phyloP scores from a whole-genome alignment of 2,113 vertebrate species.

The Collichthys lucidus region DNA sequence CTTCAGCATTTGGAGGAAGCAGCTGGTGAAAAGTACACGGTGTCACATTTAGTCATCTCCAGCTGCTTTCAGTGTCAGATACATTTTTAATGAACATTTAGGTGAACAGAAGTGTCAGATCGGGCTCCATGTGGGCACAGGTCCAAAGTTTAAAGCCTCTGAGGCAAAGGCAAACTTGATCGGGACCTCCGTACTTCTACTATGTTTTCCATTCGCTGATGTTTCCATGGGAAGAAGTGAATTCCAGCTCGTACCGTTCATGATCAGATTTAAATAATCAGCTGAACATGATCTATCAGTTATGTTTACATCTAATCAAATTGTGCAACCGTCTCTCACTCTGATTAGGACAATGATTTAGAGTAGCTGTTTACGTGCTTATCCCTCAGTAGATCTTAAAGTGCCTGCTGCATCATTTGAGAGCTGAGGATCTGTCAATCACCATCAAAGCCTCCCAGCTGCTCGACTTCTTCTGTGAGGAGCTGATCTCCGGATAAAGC shows the following conservation, averaged over 20 bases:
- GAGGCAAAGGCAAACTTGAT: neutral
- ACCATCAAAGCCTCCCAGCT: slow-evolving; percentile 33
- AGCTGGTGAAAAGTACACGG: neutral
- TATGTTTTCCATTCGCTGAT: neutral
- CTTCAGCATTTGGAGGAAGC: neutral
- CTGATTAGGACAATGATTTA: slow-evolving; percentile 5
- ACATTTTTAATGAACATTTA: neutral
- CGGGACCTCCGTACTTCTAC: neutral
- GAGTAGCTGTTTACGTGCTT: neutral
- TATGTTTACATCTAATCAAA: slow-evolving; percentile 1
- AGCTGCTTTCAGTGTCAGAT: neutral
- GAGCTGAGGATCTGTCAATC: slow-evolving; percentile 38
- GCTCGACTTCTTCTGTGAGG: neutral
- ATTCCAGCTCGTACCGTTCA: neutral
- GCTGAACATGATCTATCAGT: neutral
- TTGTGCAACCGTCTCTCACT: neutral
- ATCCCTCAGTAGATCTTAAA: neutral
- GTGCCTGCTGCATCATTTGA: neutral
- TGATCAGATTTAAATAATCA: neutral
- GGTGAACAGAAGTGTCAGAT: neutral
- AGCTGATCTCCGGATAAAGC: slow-evolving; percentile 15
- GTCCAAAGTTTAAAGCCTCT: neutral
- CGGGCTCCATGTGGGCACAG: neutral
- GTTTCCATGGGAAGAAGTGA: neutral
- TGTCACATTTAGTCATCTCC: neutral